phyloP scores from a whole-genome alignment of 2,888 invertebrate species.

The Ornithoptera alexandrae region DNA sequence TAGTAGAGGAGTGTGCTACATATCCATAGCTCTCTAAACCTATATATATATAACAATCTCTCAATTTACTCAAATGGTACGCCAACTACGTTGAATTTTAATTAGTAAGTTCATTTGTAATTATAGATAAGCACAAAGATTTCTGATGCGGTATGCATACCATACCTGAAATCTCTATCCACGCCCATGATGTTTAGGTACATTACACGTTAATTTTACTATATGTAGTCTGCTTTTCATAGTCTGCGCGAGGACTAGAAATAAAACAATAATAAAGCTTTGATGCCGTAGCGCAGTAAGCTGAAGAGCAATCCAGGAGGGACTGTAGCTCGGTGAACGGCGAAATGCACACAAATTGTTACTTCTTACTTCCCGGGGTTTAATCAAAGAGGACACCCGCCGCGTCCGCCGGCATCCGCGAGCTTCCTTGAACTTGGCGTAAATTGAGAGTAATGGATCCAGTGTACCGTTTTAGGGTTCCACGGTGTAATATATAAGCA shows the following conservation, averaged over 20 bases:
- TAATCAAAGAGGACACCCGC: slow-evolving; percentile 80
- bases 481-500: slow-evolving; percentile 50
- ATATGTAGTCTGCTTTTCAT: not conserved
- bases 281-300: slow-evolving; percentile 36
- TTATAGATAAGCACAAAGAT: too few species aligned
- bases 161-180: too few species aligned
- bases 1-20: too few species aligned
- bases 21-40: too few species aligned
- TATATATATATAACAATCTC: too few species aligned
- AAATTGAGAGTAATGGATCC: slow-evolving; percentile 78
- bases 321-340: slow-evolving; percentile 44
- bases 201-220: not conserved
- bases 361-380: slow-evolving; percentile 70
- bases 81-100: too few species aligned
- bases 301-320: slow-evolving; percentile 53
- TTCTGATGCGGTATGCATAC: too few species aligned
- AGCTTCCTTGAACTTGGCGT: slow-evolving; percentile 65
- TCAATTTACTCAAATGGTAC: too few species aligned
- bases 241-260: not conserved
- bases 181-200: too few species aligned
- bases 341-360: slow-evolving; percentile 71
- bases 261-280: slow-evolving; percentile 28
- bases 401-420: slow-evolving; percentile 55
- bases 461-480: slow-evolving; percentile 61
- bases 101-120: too few species aligned